Base-by-base conservation (phyloP, 2,888 invertebrate species). In the Plusia festucae region DNA sequence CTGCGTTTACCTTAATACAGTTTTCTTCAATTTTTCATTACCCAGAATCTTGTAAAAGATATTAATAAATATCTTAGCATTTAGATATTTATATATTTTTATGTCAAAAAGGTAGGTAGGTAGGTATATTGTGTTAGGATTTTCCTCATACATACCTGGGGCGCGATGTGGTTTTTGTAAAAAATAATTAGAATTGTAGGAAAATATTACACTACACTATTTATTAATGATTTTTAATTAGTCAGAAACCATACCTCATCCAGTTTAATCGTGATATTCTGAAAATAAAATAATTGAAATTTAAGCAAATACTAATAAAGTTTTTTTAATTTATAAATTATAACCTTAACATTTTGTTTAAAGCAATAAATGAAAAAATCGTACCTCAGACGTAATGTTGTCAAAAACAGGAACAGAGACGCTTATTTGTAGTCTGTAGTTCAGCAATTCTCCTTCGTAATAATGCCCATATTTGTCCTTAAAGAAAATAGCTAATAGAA, bases 321-420 rank as follows among this genome's bases (percentile, higher is more conserved):
- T n/a, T n/a, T n/a, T n/a, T n/a, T n/a, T n/a, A n/a, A n/a, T n/a
- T n/a, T n/a, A n/a, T n/a, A n/a, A n/a, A n/a, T n/a, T n/a, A n/a
- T n/a, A n/a, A n/a, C n/a, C n/a, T 53, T 16, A 46, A 16, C 15
- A 30, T 30, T 9, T 30, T 9, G 9, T 30, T 9, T 30, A 9
- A 1, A 30, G 30, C 2, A 9, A 9, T 9, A 30, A 30, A 30
- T 30, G 9, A 63, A 53, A 1, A 13, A 34, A 9, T 40, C 82
- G 65, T 83, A 94, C 94, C 84, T 95, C 94, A 11, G 79, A 52
- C 0, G 86, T 90, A 0, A 89, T 88, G 57, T 87, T 81, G 16
- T 95, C 95, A 72, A 93, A 94, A 0, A 94, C 93, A 1, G 95
- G 94, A 1, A 94, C 90, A 0, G 95, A 90, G 1, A 95, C 89